phyloP scores from a whole-genome alignment of 2,888 invertebrate species.

The Alloplasta piceator region DNA sequence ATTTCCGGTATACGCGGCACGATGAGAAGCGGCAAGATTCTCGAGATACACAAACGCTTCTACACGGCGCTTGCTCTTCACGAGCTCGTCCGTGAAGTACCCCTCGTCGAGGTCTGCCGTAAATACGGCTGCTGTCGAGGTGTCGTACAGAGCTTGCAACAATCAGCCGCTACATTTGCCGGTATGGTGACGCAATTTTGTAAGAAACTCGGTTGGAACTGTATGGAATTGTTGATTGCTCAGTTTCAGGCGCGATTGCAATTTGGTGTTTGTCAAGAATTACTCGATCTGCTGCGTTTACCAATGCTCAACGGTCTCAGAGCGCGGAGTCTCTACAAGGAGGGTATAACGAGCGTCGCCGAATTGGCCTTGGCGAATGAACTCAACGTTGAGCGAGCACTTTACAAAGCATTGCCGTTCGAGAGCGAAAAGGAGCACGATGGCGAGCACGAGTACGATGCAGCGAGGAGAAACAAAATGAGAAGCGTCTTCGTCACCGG shows the following conservation, averaged over 20 bases:
- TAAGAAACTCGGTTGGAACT: constrained; percentile 95
- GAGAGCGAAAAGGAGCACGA: constrained; percentile 90
- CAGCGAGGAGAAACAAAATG: constrained; percentile 87
- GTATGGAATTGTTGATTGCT: constrained; percentile 93
- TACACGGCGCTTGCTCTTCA: constrained; percentile 95
- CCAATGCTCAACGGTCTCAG: constrained; percentile 92
- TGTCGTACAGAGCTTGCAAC: constrained; percentile 96
- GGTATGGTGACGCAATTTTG: constrained; percentile 99
- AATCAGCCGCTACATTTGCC: constrained; percentile 97
- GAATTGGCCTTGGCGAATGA: constrained; percentile 91
- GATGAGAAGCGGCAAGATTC: constrained; percentile 83
- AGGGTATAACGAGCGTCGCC: constrained; percentile 91
- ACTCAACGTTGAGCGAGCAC: constrained; percentile 89
- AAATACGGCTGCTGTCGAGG: constrained; percentile 96
- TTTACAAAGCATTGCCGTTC: constrained; percentile 93
- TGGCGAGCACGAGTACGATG: constrained; percentile 88
- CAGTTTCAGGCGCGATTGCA: constrained; percentile 97
- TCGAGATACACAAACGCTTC: constrained; percentile 87
- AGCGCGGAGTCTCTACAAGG: constrained; percentile 92
- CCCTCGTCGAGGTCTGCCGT: constrained; percentile 90
- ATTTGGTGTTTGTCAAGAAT: constrained; percentile 96
- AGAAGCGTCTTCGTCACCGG: constrained; percentile 92
- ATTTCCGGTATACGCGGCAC: constrained; percentile 90
- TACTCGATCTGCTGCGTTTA: constrained; percentile 95
- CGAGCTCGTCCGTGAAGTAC: constrained; percentile 96